Base-by-base conservation (phyloP, 2,888 invertebrate genomes). In the Monochamus alternatus region DNA sequence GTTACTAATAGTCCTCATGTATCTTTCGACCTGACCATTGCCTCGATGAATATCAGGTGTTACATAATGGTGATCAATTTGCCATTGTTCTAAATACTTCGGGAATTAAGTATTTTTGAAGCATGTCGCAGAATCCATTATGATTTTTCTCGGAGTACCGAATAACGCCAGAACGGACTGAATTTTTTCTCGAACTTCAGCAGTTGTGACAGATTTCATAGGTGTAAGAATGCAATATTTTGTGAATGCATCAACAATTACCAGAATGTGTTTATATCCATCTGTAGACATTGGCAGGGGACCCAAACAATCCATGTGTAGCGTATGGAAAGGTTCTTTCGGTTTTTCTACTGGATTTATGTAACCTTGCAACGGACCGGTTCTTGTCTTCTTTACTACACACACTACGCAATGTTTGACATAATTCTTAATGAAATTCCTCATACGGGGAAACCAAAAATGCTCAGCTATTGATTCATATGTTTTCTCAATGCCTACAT, bases 371-470 rank as follows among this genome's bases (percentile, higher is more conserved):
- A 81, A 68, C 14, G 79, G 81, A 14, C 78, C 82, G 14, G 79
- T 78, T 52, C 82, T 64, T 7, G 83, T 80, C 64, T 83, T 82
- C 66, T 84, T 83, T 47, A 83, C 78, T 8, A 78, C 82, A 77
- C 82, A 83, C 14, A 83, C 59, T 1, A 83, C 67, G 67, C 84
- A 84, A 77, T 84, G 82, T 68, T 79, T 75, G 7, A 83, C 58
- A 60, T 85, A 85, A 38, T 73, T 74, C 63, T 78, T 81, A 8
- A 83, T 74, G 73, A 82, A 85, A n/a, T 73, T 72, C 67, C 80
- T 69, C 77, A 83, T 76, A 3, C 76, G 69, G 5, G 83, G 83
- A 75, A 84, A 84, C 82, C 82, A 84, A 74, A 83, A 85, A 63
- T 84, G 77, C 58, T 77, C 31, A 5, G 14, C 5, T 30, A 85